Evolutionary conservation across 1,140 invertebrate species (phyloP), one percentile per base, ranked within the genome.

Genomic region (Cydia strobilella): DNA sequence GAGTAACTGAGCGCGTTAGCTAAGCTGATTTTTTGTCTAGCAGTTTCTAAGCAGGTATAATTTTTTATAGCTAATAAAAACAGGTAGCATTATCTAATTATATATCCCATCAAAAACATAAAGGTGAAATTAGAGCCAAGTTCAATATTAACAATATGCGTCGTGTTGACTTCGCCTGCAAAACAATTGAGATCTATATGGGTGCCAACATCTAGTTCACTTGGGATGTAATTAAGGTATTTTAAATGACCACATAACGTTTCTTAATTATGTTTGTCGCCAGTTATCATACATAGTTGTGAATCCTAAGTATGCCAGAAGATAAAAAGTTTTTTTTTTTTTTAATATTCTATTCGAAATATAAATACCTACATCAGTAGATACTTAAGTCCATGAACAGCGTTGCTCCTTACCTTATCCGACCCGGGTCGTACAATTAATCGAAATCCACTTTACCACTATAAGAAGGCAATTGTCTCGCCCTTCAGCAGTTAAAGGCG

Each of bases 401-500:
- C 20, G 9, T 23, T 23, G 54, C 54, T 59, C 20, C 9, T 59
- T 12, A 59, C 18, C 20, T 23, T 3, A 20, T 59, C 54, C 12
- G 18, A 23, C 9, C 20, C 20, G 10, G n/a, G 20, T 23, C 54
- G 54, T 59, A 59, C 54, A 12, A 59, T 59, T 59, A 59, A 59
- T 59, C 54, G 54, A 23, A 59, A 10, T 6, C 54, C 20, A 59
- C 54, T 59, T 59, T 59, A 59, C 54, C 20, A 23, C 54, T 20
- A 59, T 59, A 9, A 59, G 54, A 59, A 59, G 54, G 18, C 54
- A 59, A 59, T 59, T 59, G 54, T 59, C 54, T 59, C 54, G 20
- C 54, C 54, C 54, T 59, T 59, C 54, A 59, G 54, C 54, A 59
- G 54, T 59, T 59, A 59, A 59, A 59, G 54, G 20, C 54, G 54